Evolutionary conservation across 2,888 invertebrate genomes (phyloP), one percentile per base, ranked within the genome.

Genomic region (Xanthia icteritia): DNA sequence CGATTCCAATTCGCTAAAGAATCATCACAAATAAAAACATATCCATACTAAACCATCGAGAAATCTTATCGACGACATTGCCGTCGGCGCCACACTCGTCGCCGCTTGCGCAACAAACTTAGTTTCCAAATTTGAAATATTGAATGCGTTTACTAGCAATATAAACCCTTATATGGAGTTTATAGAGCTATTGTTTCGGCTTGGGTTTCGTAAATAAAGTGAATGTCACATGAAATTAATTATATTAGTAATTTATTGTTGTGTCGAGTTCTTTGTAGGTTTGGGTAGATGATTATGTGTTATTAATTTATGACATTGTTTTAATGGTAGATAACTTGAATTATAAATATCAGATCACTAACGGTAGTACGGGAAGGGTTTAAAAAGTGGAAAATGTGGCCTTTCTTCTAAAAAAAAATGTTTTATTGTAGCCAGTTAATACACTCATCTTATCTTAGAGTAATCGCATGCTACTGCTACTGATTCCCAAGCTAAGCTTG

Each of bases 71-170:
- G 88, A 89, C 88, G 91, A 88, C 90, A 91, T 91, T 90, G 90
- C 89, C 88, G 87, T 63, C 88, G 89, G 94, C 94, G 96, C 95
- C 95, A 92, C 86, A 84, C 73, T 78, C 81, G 82, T 80, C 84
- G 86, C 39, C 91, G 85, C 92, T 95, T 95, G 92, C 95, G 94
- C 94, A 95, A 94, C 84, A 68, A 73, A 69, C 77, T 83, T 72
- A 87, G 90, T 94, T 95, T 92, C 95, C 94, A 94, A 94, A 95
- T 95, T 93, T 93, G 94, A 94, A 93, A 91, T 92, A 95, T 94
- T 92, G 91, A 93, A 94, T 93, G 89, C 74, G 90, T 91, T 92
- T 92, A 89, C 86, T 86, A 91, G 90, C 90, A 91, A 89, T 92
- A 92, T 92, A 92, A 91, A 88, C 86, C 93, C 92, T 91, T 90